Conservation (phyloP, 2,797 vertebrate genomes). For the Tachyglossus aculeatus region DNA sequence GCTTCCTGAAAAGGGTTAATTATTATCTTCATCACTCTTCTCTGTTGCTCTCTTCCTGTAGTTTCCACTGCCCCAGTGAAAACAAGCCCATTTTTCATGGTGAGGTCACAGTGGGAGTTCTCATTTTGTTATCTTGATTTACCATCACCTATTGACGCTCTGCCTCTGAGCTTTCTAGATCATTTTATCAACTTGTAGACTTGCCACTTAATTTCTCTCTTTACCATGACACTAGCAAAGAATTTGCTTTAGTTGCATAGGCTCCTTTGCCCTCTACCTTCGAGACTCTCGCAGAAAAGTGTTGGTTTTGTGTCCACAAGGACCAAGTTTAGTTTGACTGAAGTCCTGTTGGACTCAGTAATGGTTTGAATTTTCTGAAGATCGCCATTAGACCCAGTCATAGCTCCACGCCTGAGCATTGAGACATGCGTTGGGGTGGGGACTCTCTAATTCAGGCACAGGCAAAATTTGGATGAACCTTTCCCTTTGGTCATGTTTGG, state of each 20-base stretch:
- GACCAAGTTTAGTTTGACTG: not conserved
- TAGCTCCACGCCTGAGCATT: accelerated
- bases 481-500: not conserved
- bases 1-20: not conserved
- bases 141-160: too few relatives aligned
- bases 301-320: not conserved
- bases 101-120: too few relatives aligned
- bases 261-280: not conserved
- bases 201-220: too few relatives aligned
- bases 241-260: too few relatives aligned
- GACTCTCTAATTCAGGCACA: not conserved
- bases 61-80: not conserved
- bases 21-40: not conserved
- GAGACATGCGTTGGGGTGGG: not conserved
- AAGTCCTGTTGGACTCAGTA: not conserved
- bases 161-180: too few relatives aligned
- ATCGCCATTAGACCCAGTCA: not conserved
- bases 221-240: too few relatives aligned
- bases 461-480: not conserved
- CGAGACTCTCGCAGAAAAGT: not conserved
- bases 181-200: too few relatives aligned
- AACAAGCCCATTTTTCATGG: not conserved
- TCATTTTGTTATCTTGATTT: too few relatives aligned
- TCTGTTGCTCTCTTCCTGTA: not conserved
- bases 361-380: not conserved